A percentile compares a stretch with the other conserved stretches of the same genome.
phyloP scores from a whole-genome alignment of 2,113 vertebrate genomes.

The Pollachius pollachius region DNA sequence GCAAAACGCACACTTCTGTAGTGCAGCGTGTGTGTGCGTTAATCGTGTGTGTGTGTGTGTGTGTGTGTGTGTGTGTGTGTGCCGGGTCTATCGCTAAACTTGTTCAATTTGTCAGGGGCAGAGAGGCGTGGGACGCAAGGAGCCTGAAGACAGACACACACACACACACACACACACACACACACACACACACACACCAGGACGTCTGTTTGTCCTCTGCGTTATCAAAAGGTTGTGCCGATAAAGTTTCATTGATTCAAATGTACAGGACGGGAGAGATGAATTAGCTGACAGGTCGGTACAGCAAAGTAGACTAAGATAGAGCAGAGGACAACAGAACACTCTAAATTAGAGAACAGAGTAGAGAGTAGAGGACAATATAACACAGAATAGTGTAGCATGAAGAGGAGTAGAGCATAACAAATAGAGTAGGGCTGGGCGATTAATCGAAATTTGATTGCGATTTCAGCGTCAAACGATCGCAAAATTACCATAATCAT shows the following conservation, averaged over 20 bases:
- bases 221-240: too few relatives aligned
- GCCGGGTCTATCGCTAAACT: constrained; percentile 60
- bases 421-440: too few relatives aligned
- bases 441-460: too few relatives aligned
- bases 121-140: constrained; percentile 42
- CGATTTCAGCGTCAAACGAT: too few relatives aligned
- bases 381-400: too few relatives aligned
- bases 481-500: too few relatives aligned
- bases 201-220: too few relatives aligned
- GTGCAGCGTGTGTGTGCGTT: background rate
- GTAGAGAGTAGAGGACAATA: too few relatives aligned
- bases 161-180: constrained; percentile 5
- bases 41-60: background rate
- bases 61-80: background rate
- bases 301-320: too few relatives aligned
- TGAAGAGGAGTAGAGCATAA: too few relatives aligned
- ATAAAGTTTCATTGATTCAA: constrained; percentile 7
- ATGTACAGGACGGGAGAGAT: constrained; percentile 17
- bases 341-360: too few relatives aligned
- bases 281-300: constrained; percentile 6
- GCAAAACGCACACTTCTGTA: background rate
- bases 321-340: too few relatives aligned
- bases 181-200: background rate
- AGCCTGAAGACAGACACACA: background rate
- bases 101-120: constrained; percentile 71